Evolutionary conservation across 1,140 invertebrate genomes (phyloP).

Genomic region (Dolichoris vasculosae): DNA sequence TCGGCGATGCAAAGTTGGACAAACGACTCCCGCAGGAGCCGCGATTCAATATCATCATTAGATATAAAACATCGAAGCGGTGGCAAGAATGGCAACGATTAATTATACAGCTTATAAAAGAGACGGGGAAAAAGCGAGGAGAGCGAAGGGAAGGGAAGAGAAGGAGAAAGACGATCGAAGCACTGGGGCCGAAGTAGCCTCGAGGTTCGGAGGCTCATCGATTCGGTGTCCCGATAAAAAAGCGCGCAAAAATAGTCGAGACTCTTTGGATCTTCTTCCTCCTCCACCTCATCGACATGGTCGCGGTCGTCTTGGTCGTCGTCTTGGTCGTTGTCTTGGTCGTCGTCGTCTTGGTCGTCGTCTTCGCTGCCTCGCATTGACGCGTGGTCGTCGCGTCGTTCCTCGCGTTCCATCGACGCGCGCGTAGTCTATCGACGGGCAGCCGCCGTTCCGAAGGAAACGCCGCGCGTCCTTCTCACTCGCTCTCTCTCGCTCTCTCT

Average conservation of each 20-base stretch:
- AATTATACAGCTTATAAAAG: constrained; percentile 24
- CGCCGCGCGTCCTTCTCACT: not conserved
- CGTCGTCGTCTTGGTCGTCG: too few species aligned
- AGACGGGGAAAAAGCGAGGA: not conserved
- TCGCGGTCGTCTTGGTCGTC: too few species aligned
- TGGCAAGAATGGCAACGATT: constrained; percentile 2
- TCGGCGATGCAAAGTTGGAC: not conserved
- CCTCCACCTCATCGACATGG: not conserved
- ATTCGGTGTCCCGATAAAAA: constrained; percentile 42
- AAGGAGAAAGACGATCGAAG: not conserved
- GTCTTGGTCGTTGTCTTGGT: not conserved
- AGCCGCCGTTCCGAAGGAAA: constrained; percentile 1
- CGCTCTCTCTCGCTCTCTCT: not conserved
- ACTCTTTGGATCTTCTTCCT: not conserved
- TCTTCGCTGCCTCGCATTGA: constrained; percentile 6
- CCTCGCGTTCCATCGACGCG: constrained; percentile 31
- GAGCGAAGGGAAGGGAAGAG: too few species aligned
- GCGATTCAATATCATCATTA: constrained; percentile 2
- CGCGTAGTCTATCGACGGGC: constrained; percentile 34
- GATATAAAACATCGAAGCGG: not conserved
- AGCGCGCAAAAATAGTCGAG: constrained; percentile 49
- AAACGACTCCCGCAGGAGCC: not conserved
- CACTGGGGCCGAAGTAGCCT: not conserved
- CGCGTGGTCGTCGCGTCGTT: constrained; percentile 31
- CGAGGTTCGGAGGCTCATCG: constrained; percentile 36